Conservation (phyloP, 2,888 invertebrate species). For the Heliconius erato region DNA sequence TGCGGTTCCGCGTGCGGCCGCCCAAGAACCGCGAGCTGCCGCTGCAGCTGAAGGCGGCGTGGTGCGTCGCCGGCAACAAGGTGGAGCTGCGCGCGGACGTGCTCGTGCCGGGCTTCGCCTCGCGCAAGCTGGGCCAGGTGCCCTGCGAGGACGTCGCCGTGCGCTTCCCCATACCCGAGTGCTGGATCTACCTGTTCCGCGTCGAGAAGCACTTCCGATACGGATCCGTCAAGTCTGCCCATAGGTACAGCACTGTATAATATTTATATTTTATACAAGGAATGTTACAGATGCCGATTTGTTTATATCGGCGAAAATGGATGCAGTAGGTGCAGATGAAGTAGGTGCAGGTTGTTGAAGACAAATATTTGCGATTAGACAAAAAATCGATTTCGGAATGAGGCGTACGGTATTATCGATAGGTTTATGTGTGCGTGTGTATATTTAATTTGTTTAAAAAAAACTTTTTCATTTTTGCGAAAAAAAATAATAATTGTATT, state of each 20-base stretch:
- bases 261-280: neutral
- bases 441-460: too few species aligned
- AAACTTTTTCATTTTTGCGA: too few species aligned
- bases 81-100: constrained; percentile 98
- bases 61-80: constrained; percentile 94
- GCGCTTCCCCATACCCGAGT: constrained; percentile 98
- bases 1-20: constrained; percentile 97
- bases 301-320: too few species aligned
- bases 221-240: constrained; percentile 98
- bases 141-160: constrained; percentile 99
- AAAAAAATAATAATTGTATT: too few species aligned
- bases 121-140: constrained; percentile 97
- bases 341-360: too few species aligned
- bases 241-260: constrained; percentile 78
- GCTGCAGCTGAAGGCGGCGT: constrained; percentile 95
- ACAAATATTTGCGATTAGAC: too few species aligned
- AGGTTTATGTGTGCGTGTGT: too few species aligned
- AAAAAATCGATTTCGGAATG: too few species aligned
- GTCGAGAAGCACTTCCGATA: constrained; percentile 99
- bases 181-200: constrained; percentile 99
- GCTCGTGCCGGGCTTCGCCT: constrained; percentile 98
- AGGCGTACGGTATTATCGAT: too few species aligned
- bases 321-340: too few species aligned
- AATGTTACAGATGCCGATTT: neutral
- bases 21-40: constrained; percentile 98